Percentiles rank a stretch among this genome's conserved stretches.
These are phyloP conservation scores for Oeneis ivallda DNA, from an alignment of 2,888 invertebrate species.

Conservation along the genomic window DNA sequence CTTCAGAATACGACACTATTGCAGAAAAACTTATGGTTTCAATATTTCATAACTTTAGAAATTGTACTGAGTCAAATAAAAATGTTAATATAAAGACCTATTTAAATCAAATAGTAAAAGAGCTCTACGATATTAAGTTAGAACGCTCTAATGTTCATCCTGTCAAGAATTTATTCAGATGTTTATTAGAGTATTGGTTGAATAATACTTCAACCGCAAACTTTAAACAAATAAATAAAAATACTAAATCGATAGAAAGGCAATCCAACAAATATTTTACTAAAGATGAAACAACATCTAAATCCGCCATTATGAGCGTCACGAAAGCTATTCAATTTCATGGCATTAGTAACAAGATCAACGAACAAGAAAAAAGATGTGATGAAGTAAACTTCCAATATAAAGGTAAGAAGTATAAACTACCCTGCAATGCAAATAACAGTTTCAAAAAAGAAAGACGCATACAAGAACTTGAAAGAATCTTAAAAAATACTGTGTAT, in stretches of 20 bases:
- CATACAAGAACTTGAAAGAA: conserved; percentile 63
- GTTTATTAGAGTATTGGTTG: conserved; percentile 66
- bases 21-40: conserved; percentile 59
- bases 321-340: conserved; percentile 60
- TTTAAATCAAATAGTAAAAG: conserved; percentile 58
- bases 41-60: conserved; percentile 50
- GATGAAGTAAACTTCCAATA: conserved; percentile 30
- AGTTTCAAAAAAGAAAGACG: conserved; percentile 61
- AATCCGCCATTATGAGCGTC: conserved; percentile 44
- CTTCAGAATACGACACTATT: conserved; percentile 55
- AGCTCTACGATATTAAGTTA: conserved; percentile 56
- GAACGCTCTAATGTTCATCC: conserved; percentile 52
- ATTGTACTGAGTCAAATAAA: conserved; percentile 25
- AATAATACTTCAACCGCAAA: conserved; percentile 51
- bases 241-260: conserved; percentile 51
- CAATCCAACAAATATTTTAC: conserved; percentile 58
- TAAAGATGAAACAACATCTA: conserved; percentile 59
- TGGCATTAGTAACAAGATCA: conserved; percentile 44
- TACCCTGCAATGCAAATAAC: conserved; percentile 41
- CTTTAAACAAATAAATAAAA: conserved; percentile 48
- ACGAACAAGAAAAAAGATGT: conserved; percentile 30
- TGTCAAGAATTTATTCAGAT: conserved; percentile 60
- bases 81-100: conserved; percentile 46
- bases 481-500: conserved; percentile 68
- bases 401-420: conserved; percentile 32